Conservation (phyloP, 2,888 invertebrate species). For the Laothoe populi region DNA sequence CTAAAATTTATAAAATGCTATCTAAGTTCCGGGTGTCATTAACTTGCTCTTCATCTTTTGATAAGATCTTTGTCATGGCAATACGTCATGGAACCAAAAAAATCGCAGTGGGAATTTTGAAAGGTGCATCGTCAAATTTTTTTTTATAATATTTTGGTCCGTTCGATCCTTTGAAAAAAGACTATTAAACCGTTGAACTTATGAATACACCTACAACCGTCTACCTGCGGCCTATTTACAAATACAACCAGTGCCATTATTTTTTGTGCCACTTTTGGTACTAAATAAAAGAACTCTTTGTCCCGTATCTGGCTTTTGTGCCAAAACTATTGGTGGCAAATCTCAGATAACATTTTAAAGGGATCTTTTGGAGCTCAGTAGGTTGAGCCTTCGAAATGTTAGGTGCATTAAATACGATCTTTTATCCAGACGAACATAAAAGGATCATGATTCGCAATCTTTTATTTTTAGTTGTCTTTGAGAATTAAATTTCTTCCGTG, state of each 20-base stretch:
- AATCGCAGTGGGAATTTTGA: conserved; percentile 70
- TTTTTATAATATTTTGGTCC: conserved; percentile 46
- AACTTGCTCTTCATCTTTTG: conserved; percentile 6
- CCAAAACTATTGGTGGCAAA: conserved; percentile 45
- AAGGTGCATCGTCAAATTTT: conserved; percentile 66
- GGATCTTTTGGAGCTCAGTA: conserved; percentile 35
- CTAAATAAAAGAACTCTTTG: conserved; percentile 69
- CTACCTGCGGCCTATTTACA: conserved; percentile 81
- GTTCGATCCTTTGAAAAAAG: conserved; percentile 47
- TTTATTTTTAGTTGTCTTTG: neutral
- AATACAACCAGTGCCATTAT: conserved; percentile 72
- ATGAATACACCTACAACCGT: conserved; percentile 80
- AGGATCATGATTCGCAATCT: conserved; percentile 14
- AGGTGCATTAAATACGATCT: conserved; percentile 25
- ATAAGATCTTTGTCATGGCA: conserved; percentile 1
- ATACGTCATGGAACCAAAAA: conserved; percentile 24
- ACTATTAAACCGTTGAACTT: conserved; percentile 55
- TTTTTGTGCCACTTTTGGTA: conserved; percentile 64
- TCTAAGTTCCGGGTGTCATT: conserved; percentile 21
- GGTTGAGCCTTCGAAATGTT: conserved; percentile 8
- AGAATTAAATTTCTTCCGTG: conserved; percentile 17
- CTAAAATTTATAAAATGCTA: neutral
- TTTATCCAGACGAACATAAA: conserved; percentile 11
- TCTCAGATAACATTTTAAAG: conserved; percentile 43
- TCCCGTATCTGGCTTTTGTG: conserved; percentile 63